phyloP scores from a whole-genome alignment of 2,888 invertebrate genomes.

The Sesamia inferens region DNA sequence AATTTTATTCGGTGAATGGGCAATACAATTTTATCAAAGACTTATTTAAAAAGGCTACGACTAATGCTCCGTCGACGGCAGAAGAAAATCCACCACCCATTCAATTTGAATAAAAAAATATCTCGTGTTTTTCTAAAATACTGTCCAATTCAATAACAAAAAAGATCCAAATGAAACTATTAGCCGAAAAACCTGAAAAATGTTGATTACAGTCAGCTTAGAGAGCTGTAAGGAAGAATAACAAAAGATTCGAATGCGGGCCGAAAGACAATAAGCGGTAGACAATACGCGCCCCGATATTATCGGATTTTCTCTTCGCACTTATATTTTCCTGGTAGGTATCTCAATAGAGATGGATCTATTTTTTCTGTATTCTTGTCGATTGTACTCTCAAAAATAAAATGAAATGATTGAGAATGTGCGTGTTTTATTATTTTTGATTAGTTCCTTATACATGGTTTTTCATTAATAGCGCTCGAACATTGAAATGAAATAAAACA shows the following conservation, averaged over 20 bases:
- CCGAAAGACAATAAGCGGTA: constrained; percentile 66
- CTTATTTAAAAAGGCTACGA: constrained; percentile 17
- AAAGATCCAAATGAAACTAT: constrained; percentile 57
- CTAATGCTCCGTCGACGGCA: constrained; percentile 25
- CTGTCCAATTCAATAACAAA: constrained; percentile 33
- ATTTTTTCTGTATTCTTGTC: constrained; percentile 41
- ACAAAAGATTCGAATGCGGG: constrained; percentile 59
- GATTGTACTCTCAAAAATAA: constrained; percentile 24
- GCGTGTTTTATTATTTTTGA: neutral
- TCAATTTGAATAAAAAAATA: constrained; percentile 45
- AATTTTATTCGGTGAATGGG: constrained; percentile 32
- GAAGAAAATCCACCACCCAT: constrained; percentile 32
- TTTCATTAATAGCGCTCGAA: no score
- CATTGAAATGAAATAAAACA: no score
- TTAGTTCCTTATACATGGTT: no score
- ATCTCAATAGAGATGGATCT: constrained; percentile 48
- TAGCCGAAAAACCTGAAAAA: constrained; percentile 53
- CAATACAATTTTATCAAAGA: constrained; percentile 35
- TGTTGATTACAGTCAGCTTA: constrained; percentile 45
- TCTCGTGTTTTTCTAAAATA: constrained; percentile 34
- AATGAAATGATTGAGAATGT: no score
- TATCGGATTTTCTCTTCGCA: constrained; percentile 65
- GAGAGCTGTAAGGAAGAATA: constrained; percentile 49
- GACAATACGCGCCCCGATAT: constrained; percentile 65
- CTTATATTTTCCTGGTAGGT: constrained; percentile 70